Base-by-base conservation (phyloP, 2,888 invertebrate genomes). In the Meta bourneti region DNA sequence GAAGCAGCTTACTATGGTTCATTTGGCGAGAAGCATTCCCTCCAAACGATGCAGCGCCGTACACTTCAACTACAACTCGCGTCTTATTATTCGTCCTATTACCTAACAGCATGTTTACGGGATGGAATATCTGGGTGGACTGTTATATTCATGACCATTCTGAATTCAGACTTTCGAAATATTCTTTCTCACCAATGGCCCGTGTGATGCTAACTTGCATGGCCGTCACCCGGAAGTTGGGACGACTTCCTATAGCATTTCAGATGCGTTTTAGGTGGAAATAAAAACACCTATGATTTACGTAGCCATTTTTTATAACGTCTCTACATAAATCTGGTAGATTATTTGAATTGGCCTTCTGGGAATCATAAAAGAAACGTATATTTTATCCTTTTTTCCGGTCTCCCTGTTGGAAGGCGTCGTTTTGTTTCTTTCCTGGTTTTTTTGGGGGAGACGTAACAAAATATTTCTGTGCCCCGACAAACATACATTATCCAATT, bases 271-370 rank as follows among this genome's bases (percentile, higher is more conserved):
- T 51, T 16, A 51, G 49, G 19, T 5, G 61, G 8, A 61, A 81
- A 70, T 48, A 69, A 61, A 70, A 81, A 69, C 77, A 77, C 16
- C 34, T 48, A 77, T 78, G 86, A 86, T 86, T 86, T 86, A 86
- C 70, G 19, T n/a, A 34, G 16, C 49, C 78, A 49, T 20, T 87
- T 87, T 79, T 79, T 71, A 54, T 80, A 87, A 87, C 72, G 20
- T 72, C 61, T 48, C 71, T 72, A 34, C 87, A 87, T 87, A 87
- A 80, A 87, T 80, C 80, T 80, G 16, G 79, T 48, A 87, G 80
- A 87, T 86, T 79, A 87, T 87, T 87, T 80, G 72, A 87, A 79
- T 87, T 79, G 87, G 79, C 20, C 87, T 16, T 34, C 13, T 34
- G 87, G 80, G 87, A 80, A 80, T 80, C 79, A 34, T 80, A 80